phyloP scores from a whole-genome alignment of 2,888 invertebrate species.

The Drosophila pseudotalamancana region DNA sequence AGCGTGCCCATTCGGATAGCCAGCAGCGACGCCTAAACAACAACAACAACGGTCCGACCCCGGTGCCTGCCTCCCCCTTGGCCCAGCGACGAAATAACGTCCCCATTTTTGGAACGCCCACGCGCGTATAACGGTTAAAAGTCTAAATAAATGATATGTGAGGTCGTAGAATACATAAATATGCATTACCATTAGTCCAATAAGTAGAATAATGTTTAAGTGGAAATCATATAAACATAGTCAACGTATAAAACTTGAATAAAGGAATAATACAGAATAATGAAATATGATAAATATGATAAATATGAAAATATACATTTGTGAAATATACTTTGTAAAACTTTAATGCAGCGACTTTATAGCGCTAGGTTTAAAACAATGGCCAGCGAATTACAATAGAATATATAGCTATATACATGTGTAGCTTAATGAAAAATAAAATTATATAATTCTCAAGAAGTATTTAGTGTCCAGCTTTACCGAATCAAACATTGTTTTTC shows the following conservation, averaged over 20 bases:
- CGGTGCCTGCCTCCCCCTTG: constrained; percentile 72
- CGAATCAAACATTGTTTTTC: constrained; percentile 1
- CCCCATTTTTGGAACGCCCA: constrained; percentile 83
- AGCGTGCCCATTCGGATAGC: constrained; percentile 87
- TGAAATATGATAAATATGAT: constrained; percentile 12
- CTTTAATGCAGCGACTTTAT: constrained; percentile 32
- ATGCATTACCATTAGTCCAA: constrained; percentile 62
- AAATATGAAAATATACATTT: no score
- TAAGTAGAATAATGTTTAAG: constrained; percentile 55
- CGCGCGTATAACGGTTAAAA: constrained; percentile 83
- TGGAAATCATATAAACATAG: constrained; percentile 35
- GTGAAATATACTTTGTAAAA: constrained; percentile 18
- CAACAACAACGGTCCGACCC: constrained; percentile 67
- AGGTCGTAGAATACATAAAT: constrained; percentile 40
- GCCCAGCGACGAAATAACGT: constrained; percentile 76
- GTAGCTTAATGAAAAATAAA: constrained; percentile 30
- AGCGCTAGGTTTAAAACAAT: constrained; percentile 15
- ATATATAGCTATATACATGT: constrained; percentile 11
- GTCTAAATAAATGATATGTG: constrained; percentile 64
- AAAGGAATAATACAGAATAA: constrained; percentile 23
- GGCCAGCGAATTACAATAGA: constrained; percentile 29
- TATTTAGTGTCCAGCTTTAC: constrained; percentile 73
- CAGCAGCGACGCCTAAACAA: constrained; percentile 83
- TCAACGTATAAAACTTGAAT: constrained; percentile 47
- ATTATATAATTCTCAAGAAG: constrained; percentile 58